These are phyloP conservation scores for Nestor notabilis DNA, from an alignment of 2,113 vertebrate species.

Conservation along the genomic window DNA sequence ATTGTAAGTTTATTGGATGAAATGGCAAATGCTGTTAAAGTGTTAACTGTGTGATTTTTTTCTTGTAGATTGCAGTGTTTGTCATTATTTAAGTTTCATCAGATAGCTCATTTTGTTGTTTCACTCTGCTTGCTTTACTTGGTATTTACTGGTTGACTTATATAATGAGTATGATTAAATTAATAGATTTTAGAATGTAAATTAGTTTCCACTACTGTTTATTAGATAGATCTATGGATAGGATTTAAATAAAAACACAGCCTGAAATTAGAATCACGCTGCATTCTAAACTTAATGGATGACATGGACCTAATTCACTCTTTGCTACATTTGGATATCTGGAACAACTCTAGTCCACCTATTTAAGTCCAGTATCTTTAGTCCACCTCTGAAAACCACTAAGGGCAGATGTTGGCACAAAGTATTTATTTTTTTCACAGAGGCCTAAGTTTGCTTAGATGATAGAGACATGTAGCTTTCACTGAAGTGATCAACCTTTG, in stretches of 20 bases:
- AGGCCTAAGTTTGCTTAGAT: not conserved
- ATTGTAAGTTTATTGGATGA: not conserved
- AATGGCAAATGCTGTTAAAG: conserved; percentile 18
- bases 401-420: not conserved
- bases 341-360: not conserved
- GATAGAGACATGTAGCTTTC: not conserved
- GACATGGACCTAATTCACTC: not conserved
- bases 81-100: conserved; percentile 70
- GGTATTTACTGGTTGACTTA: conserved; percentile 55
- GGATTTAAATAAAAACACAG: conserved; percentile 64
- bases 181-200: conserved; percentile 68
- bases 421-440: not conserved
- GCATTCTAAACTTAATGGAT: conserved; percentile 43
- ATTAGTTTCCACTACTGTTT: conserved; percentile 66
- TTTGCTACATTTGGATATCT: not conserved
- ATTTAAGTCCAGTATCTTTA: not conserved
- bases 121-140: conserved; percentile 68
- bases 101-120: conserved; percentile 69
- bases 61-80: conserved; percentile 22
- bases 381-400: not conserved
- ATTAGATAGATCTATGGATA: conserved; percentile 57
- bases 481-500: not conserved
- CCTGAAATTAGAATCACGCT: conserved; percentile 55
- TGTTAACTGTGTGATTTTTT: conserved; percentile 32
- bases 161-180: conserved; percentile 66